Percentiles rank a stretch among this genome's conserved stretches.
phyloP scores from a whole-genome alignment of 2,888 invertebrate species.

The Ophion obscuratus region DNA sequence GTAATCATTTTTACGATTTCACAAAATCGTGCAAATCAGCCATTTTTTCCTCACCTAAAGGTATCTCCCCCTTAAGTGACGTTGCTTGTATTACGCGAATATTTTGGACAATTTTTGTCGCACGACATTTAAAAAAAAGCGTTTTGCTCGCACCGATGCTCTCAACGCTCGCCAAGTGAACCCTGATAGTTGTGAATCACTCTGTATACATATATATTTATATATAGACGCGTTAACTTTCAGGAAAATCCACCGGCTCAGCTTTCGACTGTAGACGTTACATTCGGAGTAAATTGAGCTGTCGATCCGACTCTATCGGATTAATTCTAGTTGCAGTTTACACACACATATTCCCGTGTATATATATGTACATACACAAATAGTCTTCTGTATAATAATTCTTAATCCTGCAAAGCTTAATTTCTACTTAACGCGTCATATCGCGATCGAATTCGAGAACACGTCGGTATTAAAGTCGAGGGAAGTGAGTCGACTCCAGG shows the following conservation, averaged over 20 bases:
- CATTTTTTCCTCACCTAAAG: too few species aligned
- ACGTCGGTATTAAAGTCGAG: slow-evolving; percentile 3
- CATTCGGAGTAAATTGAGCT: slow-evolving; percentile 58
- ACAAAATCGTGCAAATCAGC: too few species aligned
- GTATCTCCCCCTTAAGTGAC: too few species aligned
- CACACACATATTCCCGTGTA: neutral
- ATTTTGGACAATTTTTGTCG: too few species aligned
- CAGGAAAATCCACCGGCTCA: slow-evolving; percentile 49
- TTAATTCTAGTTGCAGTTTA: slow-evolving; percentile 57
- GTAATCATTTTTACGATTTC: too few species aligned
- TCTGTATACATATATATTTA: slow-evolving; percentile 17
- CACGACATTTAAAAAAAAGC: too few species aligned
- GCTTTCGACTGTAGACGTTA: slow-evolving; percentile 23
- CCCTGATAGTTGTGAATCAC: too few species aligned
- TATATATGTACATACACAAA: slow-evolving; percentile 15
- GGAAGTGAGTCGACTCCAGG: neutral
- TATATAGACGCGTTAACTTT: slow-evolving; percentile 60
- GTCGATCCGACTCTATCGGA: slow-evolving; percentile 56
- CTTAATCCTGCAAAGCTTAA: slow-evolving; percentile 58
- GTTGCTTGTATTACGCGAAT: too few species aligned
- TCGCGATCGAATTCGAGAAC: slow-evolving; percentile 57
- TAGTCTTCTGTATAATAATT: slow-evolving; percentile 46
- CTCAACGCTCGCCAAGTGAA: too few species aligned
- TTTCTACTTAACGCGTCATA: slow-evolving; percentile 40
- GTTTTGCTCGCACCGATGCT: too few species aligned